Conservation (phyloP, 2,113 vertebrate species). For the Amia ocellicauda region DNA sequence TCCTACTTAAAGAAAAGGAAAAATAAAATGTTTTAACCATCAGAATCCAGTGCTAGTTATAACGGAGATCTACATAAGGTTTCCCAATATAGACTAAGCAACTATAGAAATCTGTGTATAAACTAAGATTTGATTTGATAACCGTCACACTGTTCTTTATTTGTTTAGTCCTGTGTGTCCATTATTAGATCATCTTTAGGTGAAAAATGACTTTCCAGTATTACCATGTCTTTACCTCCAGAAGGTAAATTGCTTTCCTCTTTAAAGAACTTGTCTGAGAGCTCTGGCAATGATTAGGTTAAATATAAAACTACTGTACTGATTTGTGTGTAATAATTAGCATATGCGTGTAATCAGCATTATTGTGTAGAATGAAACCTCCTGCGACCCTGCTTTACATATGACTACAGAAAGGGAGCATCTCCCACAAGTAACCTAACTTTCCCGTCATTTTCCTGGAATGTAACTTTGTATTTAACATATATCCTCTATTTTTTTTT, state of each 20-base stretch:
- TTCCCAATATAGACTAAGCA: no score
- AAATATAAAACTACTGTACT: conserved; percentile 73
- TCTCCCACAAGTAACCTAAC: conserved; percentile 53
- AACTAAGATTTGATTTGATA: no score
- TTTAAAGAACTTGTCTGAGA: conserved; percentile 44
- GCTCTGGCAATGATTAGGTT: conserved; percentile 56
- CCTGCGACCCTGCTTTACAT: conserved; percentile 74
- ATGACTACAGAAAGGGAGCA: conserved; percentile 61
- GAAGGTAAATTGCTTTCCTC: conserved; percentile 37
- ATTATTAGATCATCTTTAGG: no score
- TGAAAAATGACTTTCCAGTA: no score
- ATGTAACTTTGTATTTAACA: conserved; percentile 28
- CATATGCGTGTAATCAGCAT: conserved; percentile 81
- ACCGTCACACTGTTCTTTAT: no score
- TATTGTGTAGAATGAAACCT: conserved; percentile 70
- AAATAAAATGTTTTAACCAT: no score
- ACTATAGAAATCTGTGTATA: no score
- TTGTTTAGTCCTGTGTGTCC: no score
- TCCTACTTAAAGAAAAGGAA: no score
- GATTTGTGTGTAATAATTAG: conserved; percentile 78
- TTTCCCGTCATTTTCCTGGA: conserved; percentile 43
- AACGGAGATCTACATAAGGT: no score
- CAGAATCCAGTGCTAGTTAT: no score
- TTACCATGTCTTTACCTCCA: no score
- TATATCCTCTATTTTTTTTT: conserved; percentile 19